Evolutionary conservation across 2,113 vertebrate genomes (phyloP).

Genomic region (Cryptomyrus ogoouensis): DNA sequence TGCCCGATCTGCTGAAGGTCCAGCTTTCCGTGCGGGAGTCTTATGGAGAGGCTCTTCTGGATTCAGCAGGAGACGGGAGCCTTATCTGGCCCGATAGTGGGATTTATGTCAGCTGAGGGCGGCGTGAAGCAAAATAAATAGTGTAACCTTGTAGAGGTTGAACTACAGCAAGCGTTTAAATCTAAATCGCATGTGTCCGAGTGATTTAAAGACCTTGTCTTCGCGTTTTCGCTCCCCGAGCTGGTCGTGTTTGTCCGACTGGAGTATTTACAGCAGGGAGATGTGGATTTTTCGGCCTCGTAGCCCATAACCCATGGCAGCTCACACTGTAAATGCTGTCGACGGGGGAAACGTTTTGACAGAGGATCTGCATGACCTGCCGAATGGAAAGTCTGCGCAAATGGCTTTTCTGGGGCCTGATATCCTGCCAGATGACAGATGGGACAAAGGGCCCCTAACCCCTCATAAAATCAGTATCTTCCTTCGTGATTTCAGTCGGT

Average conservation of each 20-base stretch:
- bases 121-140: slow-evolving; percentile 36
- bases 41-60: background rate
- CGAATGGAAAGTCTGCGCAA: slow-evolving; percentile 17
- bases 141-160: slow-evolving; percentile 21
- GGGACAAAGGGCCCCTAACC: background rate
- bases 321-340: slow-evolving; percentile 21
- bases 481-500: background rate
- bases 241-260: slow-evolving; percentile 24
- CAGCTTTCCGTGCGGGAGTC: background rate
- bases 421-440: background rate
- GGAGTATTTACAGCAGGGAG: slow-evolving; percentile 37
- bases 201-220: slow-evolving; percentile 48
- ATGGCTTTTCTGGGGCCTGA: background rate
- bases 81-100: slow-evolving; percentile 49
- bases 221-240: slow-evolving; percentile 46
- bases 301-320: background rate
- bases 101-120: slow-evolving; percentile 26
- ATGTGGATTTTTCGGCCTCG: slow-evolving; percentile 31
- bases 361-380: background rate
- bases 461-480: background rate
- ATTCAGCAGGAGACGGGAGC: slow-evolving; percentile 25
- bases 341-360: slow-evolving; percentile 22
- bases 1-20: background rate
- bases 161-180: slow-evolving; percentile 24
- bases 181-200: slow-evolving; percentile 42